Percentiles rank a stretch among this genome's conserved stretches.
phyloP scores from a whole-genome alignment of 2,888 invertebrate genomes.

The Graphium colonna region DNA sequence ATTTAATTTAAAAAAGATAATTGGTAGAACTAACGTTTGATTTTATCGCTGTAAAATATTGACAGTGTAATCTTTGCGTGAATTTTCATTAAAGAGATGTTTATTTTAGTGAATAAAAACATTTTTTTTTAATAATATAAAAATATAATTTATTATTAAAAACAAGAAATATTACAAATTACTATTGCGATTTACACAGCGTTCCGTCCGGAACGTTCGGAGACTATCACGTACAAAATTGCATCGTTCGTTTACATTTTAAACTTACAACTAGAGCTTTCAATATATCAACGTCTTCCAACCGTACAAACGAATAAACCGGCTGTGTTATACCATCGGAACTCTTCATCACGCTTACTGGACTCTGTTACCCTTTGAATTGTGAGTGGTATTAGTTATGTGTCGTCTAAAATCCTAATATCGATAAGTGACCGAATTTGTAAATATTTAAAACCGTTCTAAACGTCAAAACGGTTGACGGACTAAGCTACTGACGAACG shows the following conservation, averaged over 20 bases:
- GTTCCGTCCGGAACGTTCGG: conserved; percentile 37
- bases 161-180: conserved; percentile 70
- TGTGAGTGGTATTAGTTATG: not conserved
- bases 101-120: no score
- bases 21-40: no score
- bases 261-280: conserved; percentile 53
- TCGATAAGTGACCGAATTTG: not conserved
- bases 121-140: conserved; percentile 42
- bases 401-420: not conserved
- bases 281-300: conserved; percentile 40
- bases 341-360: not conserved
- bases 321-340: not conserved
- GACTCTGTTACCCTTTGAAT: not conserved
- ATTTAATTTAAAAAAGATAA: no score
- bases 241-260: conserved; percentile 46
- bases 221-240: conserved; percentile 52
- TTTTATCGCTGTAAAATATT: no score
- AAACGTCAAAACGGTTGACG: not conserved
- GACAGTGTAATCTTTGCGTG: no score
- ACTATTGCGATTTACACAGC: conserved; percentile 53
- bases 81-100: no score
- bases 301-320: conserved; percentile 6
- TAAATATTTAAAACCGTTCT: not conserved
- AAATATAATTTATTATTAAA: conserved; percentile 77
- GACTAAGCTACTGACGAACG: conserved; percentile 9